Evolutionary conservation across 2,797 vertebrate species (phyloP).

Genomic region (Tamandua tetradactyla): DNA sequence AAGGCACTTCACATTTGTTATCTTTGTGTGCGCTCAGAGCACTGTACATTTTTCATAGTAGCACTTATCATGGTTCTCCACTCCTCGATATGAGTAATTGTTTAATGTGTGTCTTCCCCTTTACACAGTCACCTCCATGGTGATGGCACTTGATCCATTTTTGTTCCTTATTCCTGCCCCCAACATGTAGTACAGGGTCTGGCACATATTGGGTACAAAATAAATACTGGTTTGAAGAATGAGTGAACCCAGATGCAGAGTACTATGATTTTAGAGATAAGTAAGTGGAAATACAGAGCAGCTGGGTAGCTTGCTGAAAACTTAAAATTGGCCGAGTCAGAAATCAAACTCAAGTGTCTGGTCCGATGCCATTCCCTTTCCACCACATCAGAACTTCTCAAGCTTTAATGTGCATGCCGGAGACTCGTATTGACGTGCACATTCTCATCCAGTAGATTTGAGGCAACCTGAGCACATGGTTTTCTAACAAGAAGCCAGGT

Average conservation of each 20-base stretch:
- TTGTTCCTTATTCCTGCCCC: background rate
- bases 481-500: background rate
- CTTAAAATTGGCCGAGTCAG: background rate
- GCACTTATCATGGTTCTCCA: background rate
- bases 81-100: constrained; percentile 24
- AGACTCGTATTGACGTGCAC: no score
- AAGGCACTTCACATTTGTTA: constrained; percentile 60
- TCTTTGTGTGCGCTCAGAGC: constrained; percentile 4
- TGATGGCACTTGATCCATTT: background rate
- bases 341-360: background rate
- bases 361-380: background rate
- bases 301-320: background rate
- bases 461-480: background rate
- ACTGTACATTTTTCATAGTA: background rate
- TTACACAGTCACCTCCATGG: background rate
- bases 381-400: background rate
- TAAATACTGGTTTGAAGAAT: background rate
- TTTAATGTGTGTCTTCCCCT: background rate
- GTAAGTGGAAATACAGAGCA: background rate
- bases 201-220: background rate
- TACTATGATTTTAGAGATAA: background rate
- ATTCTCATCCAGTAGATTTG: background rate
- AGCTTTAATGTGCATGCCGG: background rate
- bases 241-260: background rate
- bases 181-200: background rate